Evolutionary conservation across 1,140 invertebrate species (phyloP).

Genomic region (Carposina sasakii): DNA sequence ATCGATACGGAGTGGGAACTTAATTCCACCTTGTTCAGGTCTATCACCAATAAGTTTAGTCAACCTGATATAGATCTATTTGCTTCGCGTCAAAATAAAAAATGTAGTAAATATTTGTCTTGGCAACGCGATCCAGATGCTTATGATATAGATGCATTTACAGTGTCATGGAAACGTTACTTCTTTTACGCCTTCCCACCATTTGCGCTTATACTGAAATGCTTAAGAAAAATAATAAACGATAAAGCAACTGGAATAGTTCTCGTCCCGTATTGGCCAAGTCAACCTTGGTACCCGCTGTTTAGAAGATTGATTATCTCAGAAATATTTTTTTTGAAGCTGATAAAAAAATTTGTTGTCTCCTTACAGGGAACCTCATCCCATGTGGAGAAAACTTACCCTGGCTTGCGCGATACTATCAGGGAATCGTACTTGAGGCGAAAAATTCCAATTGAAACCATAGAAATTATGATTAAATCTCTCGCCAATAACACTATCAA

Average conservation of each 20-base stretch:
- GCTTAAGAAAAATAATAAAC: constrained; percentile 11
- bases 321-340: not conserved
- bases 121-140: constrained; percentile 16
- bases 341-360: not conserved
- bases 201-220: constrained; percentile 11
- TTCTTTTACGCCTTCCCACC: constrained; percentile 17
- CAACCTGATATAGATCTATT: constrained; percentile 13
- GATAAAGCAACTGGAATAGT: constrained; percentile 13
- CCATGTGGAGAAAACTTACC: too few species aligned
- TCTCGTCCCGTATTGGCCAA: constrained; percentile 9
- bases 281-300: constrained; percentile 14
- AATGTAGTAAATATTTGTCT: constrained; percentile 14
- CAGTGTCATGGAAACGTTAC: constrained; percentile 1
- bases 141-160: constrained; percentile 12
- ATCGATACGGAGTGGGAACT: constrained; percentile 26
- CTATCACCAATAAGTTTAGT: constrained; percentile 12
- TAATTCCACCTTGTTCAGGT: not conserved
- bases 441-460: too few species aligned
- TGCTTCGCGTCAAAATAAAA: constrained; percentile 9
- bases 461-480: too few species aligned
- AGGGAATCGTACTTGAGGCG: too few species aligned
- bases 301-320: not conserved
- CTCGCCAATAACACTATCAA: too few species aligned
- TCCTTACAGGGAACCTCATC: too few species aligned
- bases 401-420: too few species aligned